Base-by-base conservation (phyloP, 2,797 vertebrate species). In the Lemur catta region DNA sequence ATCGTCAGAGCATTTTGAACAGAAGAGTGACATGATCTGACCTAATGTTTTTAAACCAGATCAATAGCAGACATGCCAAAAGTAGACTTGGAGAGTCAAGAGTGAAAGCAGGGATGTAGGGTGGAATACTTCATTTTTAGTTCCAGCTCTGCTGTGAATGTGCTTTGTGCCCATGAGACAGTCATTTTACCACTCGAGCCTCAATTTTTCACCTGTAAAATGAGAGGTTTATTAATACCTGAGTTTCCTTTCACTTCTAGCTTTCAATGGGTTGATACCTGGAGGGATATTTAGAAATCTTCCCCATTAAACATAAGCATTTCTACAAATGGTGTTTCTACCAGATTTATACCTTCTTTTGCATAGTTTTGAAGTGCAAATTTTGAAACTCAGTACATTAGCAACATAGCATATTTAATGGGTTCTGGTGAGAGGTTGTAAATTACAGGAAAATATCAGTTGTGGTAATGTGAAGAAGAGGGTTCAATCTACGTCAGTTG, bases 371-470 rank as follows among this genome's bases (percentile, higher is more conserved):
- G 61, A 95, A 84, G 48, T n/a, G 17, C 57, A 72, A 79, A 93
- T 35, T 94, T 85, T 94, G 50, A 93, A 95, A 55, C 30, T 52
- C 12, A 30, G 84, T 85, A 35, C 43, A 41, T 79, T 84, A 94
- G 38, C 74, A 84, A 20, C 28, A 41, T 9, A 75, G 78, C 38
- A 10, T 61, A 38, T 82, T 91, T 91, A 72, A 80, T 92, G 75
- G 41, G 48, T 81, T 93, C 74, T 3, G 2, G 74, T 33, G 28
- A 85, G 72, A 96, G 46, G 41, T 20, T 88, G 20, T 93, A 71
- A 95, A 88, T 96, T 78, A 46, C 24, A 87, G 81, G 46, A 84
- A 94, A 94, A 41, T 75, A 48, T 90, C 55, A 71, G 1, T 61
- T 57, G 65, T 79, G 41, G 67, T 71, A 30, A 71, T 38, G 38